These are phyloP conservation scores for Vicugna pacos DNA, from an alignment of 2,113 vertebrate species.

Conservation along the genomic window DNA sequence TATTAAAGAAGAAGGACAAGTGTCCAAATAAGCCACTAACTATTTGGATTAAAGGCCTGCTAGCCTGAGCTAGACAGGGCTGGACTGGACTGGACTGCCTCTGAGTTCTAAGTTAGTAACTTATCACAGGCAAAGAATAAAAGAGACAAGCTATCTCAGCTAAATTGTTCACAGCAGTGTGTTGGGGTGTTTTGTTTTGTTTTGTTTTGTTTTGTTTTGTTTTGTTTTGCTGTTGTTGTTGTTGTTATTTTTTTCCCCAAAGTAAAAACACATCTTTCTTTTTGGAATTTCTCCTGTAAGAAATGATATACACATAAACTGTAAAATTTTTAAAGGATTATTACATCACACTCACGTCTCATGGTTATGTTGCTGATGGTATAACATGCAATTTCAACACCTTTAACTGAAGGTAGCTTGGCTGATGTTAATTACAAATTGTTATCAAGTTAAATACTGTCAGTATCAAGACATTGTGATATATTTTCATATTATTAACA, in stretches of 20 bases:
- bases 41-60: not conserved
- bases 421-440: constrained; percentile 11
- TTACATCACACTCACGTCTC: not conserved
- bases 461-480: not conserved
- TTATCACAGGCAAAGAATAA: not conserved
- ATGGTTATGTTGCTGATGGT: not conserved
- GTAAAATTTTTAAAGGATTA: not conserved
- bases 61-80: not conserved
- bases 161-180: not conserved
- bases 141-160: not conserved
- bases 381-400: not conserved
- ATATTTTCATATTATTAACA: constrained; percentile 7
- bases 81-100: not conserved
- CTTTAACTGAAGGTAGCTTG: not conserved
- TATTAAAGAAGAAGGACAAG: not conserved
- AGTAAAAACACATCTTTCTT: not conserved
- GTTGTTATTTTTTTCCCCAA: not conserved
- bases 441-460: not conserved
- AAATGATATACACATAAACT: not conserved
- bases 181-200: not conserved
- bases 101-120: not conserved
- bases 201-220: too few relatives aligned
- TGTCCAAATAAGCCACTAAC: not conserved
- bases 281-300: not conserved
- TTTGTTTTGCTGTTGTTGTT: too few relatives aligned